Base-by-base conservation (phyloP, 2,113 vertebrate genomes). In the Pardalotus punctatus region DNA sequence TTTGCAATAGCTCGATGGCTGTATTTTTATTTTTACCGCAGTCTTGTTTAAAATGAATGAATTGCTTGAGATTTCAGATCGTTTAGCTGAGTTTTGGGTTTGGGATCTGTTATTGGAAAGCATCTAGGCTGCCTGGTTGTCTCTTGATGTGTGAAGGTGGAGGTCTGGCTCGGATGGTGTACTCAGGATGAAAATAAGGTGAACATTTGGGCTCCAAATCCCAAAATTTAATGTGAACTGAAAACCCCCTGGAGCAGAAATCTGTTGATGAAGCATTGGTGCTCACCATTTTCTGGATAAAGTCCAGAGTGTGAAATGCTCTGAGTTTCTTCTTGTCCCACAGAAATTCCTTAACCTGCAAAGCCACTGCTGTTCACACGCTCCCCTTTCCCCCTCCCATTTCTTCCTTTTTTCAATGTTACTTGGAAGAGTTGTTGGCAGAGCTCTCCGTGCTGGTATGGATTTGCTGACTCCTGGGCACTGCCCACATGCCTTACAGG, bases 391-490 rank as follows among this genome's bases (percentile, higher is more conserved):
- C 22, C 7, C 25, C 19, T 89, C 67, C 6, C 4, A 1, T n/a
- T 66, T 50, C 27, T 65, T 73, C 25, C 47, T 65, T 78, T 69
- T 81, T 38, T 14, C 7, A 53, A 6, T 24, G 48, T 20, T 24
- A 19, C 19, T 62, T 57, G 38, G n/a, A 53, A 45, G 74, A 2
- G 4, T 24, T 27, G 25, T 25, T 43, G 33, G 77, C 81, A 71
- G 62, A 69, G 54, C 54, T 78, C 33, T 62, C n/a, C 0, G 0
- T 21, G 62, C 40, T 40, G 31, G 5, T 12, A 0, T 3, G 65
- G 65, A 6, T 79, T 48, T 81, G n/a, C 85, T 53, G 33, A 2
- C 29, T 87, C 66, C 70, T 64, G 65, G 43, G 53, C 43, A 17
- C 40, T 71, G 43, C 35, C 33, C 8, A 0, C 7, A 6, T 74